These are phyloP conservation scores for Scaeva pyrastri DNA, from an alignment of 2,888 invertebrate species.

Conservation along the genomic window DNA sequence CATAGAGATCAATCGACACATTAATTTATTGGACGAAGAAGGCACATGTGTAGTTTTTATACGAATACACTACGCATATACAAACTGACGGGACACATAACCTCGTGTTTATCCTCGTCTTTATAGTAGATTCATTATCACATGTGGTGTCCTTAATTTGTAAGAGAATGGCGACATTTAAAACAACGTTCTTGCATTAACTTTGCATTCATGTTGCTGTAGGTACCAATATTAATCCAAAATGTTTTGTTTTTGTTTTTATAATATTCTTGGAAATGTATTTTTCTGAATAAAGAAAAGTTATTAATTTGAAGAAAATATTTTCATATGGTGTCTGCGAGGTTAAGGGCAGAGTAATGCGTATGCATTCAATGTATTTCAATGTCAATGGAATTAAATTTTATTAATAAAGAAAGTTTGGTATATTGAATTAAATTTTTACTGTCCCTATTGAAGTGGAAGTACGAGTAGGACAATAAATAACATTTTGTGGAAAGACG, in stretches of 20 bases:
- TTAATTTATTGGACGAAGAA: slow-evolving; percentile 66
- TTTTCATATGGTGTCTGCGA: slow-evolving; percentile 45
- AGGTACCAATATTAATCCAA: neutral
- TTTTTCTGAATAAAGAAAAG: slow-evolving; percentile 47
- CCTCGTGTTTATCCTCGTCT: slow-evolving; percentile 44
- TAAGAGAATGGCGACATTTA: slow-evolving; percentile 61
- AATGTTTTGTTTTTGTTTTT: slow-evolving; percentile 2
- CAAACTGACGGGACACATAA: slow-evolving; percentile 12
- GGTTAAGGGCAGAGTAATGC: slow-evolving; percentile 53
- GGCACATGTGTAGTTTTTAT: slow-evolving; percentile 52
- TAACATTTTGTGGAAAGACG: too few species aligned
- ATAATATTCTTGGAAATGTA: slow-evolving; percentile 26
- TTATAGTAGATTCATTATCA: slow-evolving; percentile 74
- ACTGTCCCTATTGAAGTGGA: too few species aligned
- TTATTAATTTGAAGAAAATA: slow-evolving; percentile 47
- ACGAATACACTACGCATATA: neutral
- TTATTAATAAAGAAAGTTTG: neutral
- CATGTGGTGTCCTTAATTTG: slow-evolving; percentile 74
- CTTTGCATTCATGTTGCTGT: neutral
- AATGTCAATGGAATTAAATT: neutral
- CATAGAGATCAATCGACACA: slow-evolving; percentile 72
- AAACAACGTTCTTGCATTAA: slow-evolving; percentile 28
- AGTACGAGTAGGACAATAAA: too few species aligned
- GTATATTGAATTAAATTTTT: too few species aligned
- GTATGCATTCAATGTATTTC: neutral